Evolutionary conservation across 2,797 vertebrate genomes (phyloP), one percentile per base, ranked within the genome.

Genomic region (Ambastaia sidthimunki): DNA sequence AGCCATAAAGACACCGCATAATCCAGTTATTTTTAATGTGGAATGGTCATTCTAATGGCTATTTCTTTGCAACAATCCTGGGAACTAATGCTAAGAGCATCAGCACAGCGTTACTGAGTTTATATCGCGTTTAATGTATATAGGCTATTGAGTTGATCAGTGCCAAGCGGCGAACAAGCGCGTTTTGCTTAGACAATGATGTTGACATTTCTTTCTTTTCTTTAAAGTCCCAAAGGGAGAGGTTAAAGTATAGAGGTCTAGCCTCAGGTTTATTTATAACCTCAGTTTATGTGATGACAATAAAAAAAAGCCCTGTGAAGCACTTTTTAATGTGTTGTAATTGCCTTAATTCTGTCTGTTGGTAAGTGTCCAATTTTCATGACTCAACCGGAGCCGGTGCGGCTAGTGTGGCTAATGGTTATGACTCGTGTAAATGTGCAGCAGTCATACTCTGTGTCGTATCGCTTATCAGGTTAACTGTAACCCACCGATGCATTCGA

Each of bases 201-300:
- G 19, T 67, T 7, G 48, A 81, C 48, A 48, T 57, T 68, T 37
- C 1, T 59, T 34, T 13, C 11, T 68, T 44, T 80, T 69, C 15
- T 70, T 6, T 74, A 21, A 78, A 76, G 31, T 62, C 70, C 50
- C 50, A 82, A 79, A 78, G 44, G 79, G 62, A 81, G 55, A 81
- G 37, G 54, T 67, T 79, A 62, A 57, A 73, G 65, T 80, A 76
- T 55, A 62, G 74, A 76, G 76, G 72, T 82, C 68, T 48, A 66
- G 71, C 76, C 82, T 83, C 68, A 52, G 70, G 69, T 74, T 69
- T 59, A 74, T 77, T 52, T 69, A 68, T 79, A 73, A 76, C 59
- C 80, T 81, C 66, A 63, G 70, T 77, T 81, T 75, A 28, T 85
- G 76, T 85, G 82, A 83, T 82, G 84, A 83, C 80, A 80, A 80